Base-by-base conservation (phyloP, 2,113 vertebrate species). In the Bagarius yarrelli region DNA sequence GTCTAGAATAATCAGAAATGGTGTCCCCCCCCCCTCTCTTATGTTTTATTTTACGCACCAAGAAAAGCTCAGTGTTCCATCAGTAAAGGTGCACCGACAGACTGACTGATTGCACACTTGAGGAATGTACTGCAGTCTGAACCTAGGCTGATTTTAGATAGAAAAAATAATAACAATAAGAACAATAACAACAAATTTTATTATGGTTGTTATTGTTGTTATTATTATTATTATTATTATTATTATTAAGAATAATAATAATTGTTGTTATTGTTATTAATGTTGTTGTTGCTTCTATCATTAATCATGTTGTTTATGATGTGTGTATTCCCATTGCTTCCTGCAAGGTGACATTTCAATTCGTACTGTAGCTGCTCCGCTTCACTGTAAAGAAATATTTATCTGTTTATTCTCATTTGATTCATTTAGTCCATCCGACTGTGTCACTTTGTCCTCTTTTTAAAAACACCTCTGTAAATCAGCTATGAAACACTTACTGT, bases 111-210 rank as follows among this genome's bases (percentile, higher is more conserved):
- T 12, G 36, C 61, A 47, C 81, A 82, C 81, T 77, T 69, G 74
- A 76, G 81, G 81, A 82, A 82, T 82, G 81, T 36, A 9, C 64
- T 56, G 5, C 69, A 52, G 30, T 21, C 60, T 53, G n/a, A 27
- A 2, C 15, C 1, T 13, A 25, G 3, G n/a, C 77, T 47, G 15
- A 71, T 52, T 47, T 18, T 40, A 50, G 25, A 44, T 14, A 40
- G 5, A 36, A 64, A 6, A 34, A 66, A 9, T 15, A 11, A 2
- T 5, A n/a, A 44, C 8, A n/a, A 6, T 44, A n/a, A 6, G 14
- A n/a, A n/a, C n/a, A n/a, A n/a, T n/a, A n/a, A n/a, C n/a, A n/a
- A n/a, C n/a, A n/a, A n/a, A n/a, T n/a, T n/a, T n/a, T n/a, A n/a
- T n/a, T n/a, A n/a, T n/a, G n/a, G 3, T 14, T 11, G 25, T 71